Conservation (phyloP, 1,140 invertebrate species). For the Ostrea edulis region DNA sequence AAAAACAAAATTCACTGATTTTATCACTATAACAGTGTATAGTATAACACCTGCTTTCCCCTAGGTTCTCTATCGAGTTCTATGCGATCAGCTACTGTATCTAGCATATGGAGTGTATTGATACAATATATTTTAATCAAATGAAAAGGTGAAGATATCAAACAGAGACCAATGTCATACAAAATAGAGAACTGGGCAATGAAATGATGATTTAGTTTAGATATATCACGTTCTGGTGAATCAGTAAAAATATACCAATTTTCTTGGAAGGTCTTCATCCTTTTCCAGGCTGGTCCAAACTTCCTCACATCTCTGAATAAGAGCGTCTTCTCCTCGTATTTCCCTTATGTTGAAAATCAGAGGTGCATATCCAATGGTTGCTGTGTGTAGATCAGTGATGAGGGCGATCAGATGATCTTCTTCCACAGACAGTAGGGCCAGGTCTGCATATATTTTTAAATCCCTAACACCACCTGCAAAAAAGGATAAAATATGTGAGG, state of each 20-base stretch:
- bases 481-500: background rate
- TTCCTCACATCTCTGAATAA: background rate
- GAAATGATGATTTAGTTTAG: background rate
- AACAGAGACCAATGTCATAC: too few species aligned
- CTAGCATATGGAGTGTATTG: too few species aligned
- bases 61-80: too few species aligned
- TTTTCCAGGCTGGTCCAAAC: background rate
- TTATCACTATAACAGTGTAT: background rate
- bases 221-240: background rate
- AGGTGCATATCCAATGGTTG: constrained; percentile 13
- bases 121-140: too few species aligned
- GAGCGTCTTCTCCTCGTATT: background rate
- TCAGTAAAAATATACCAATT: background rate
- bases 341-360: background rate
- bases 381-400: background rate
- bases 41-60: background rate
- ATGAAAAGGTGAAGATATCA: background rate
- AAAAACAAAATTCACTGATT: background rate
- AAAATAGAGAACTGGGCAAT: background rate
- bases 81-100: too few species aligned
- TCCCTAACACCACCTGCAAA: background rate
- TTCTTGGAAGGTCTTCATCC: background rate
- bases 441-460: background rate
- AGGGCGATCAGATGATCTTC: background rate
- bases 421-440: background rate